These are phyloP conservation scores for Merluccius polli DNA, from an alignment of 2,797 vertebrate species.

Conservation along the genomic window DNA sequence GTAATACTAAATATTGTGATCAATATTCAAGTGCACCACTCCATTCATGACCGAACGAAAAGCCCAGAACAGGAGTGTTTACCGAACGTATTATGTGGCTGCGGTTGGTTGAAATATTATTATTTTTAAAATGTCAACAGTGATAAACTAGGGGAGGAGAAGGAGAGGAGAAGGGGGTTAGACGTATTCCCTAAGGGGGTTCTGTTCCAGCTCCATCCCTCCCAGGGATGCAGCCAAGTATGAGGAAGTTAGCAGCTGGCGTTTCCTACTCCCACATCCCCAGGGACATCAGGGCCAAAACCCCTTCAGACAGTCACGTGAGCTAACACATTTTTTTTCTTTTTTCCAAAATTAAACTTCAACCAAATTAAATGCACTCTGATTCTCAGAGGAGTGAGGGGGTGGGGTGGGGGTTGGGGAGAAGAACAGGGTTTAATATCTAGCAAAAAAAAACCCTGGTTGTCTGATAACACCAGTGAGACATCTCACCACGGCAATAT, in stretches of 20 bases:
- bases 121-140: not conserved
- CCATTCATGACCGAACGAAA: not conserved
- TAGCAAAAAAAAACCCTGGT: not conserved
- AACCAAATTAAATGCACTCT: constrained; percentile 27
- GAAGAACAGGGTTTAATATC: not conserved
- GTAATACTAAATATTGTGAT: not conserved
- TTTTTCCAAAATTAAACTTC: constrained; percentile 27
- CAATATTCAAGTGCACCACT: not conserved
- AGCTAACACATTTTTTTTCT: constrained; percentile 13
- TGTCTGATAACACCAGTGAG: not conserved
- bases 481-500: not conserved
- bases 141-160: not conserved
- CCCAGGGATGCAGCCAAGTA: constrained; percentile 50
- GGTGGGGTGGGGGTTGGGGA: not conserved
- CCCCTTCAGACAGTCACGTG: constrained; percentile 26
- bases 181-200: constrained; percentile 39
- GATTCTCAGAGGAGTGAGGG: constrained; percentile 12
- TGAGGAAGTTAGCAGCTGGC: constrained; percentile 60
- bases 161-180: constrained; percentile 33
- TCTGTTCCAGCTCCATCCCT: constrained; percentile 38
- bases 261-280: constrained; percentile 23
- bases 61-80: not conserved
- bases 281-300: constrained; percentile 45
- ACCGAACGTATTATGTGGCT: not conserved
- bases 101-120: not conserved